These are phyloP conservation scores for Drosophila paramelanica DNA, from an alignment of 2,888 invertebrate species.

Conservation along the genomic window DNA sequence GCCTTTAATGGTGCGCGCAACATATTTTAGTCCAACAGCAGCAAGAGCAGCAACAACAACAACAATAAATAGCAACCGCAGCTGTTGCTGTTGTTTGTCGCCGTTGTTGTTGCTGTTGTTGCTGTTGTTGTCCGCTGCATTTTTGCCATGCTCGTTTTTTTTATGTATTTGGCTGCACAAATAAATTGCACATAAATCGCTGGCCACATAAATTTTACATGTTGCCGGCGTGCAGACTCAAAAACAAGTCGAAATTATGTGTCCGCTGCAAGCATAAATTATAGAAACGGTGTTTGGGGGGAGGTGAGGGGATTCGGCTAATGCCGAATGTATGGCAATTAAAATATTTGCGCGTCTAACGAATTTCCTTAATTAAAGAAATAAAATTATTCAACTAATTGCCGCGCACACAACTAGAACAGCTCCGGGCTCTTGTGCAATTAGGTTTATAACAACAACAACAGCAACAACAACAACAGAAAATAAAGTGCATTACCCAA, in stretches of 20 bases:
- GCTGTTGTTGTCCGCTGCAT: slow-evolving; percentile 45
- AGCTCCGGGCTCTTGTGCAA: slow-evolving; percentile 28
- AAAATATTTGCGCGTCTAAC: slow-evolving; percentile 70
- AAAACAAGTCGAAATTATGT: slow-evolving; percentile 75
- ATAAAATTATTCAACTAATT: slow-evolving; percentile 48
- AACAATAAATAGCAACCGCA: slow-evolving; percentile 64
- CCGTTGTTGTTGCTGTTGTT: slow-evolving; percentile 27
- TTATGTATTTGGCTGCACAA: slow-evolving; percentile 70
- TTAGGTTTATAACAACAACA: slow-evolving; percentile 12
- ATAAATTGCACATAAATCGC: slow-evolving; percentile 81
- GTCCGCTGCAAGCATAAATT: slow-evolving; percentile 69
- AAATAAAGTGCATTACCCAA: slow-evolving; percentile 15
- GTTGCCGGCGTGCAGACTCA: slow-evolving; percentile 70
- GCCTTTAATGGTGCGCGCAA: slow-evolving; percentile 72
- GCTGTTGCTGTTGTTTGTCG: slow-evolving; percentile 52
- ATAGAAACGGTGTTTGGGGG: slow-evolving; percentile 34
- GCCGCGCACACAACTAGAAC: slow-evolving; percentile 31
- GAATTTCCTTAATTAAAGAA: slow-evolving; percentile 67
- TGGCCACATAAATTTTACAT: slow-evolving; percentile 78
- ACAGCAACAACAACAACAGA: background rate
- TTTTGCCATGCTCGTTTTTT: slow-evolving; percentile 46
- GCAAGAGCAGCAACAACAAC: slow-evolving; percentile 30
- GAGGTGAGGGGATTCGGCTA: background rate
- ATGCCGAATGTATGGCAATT: slow-evolving; percentile 59
- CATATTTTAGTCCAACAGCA: slow-evolving; percentile 59